phyloP scores from a whole-genome alignment of 2,888 invertebrate genomes.

The Mimumesa dahlbomi region DNA sequence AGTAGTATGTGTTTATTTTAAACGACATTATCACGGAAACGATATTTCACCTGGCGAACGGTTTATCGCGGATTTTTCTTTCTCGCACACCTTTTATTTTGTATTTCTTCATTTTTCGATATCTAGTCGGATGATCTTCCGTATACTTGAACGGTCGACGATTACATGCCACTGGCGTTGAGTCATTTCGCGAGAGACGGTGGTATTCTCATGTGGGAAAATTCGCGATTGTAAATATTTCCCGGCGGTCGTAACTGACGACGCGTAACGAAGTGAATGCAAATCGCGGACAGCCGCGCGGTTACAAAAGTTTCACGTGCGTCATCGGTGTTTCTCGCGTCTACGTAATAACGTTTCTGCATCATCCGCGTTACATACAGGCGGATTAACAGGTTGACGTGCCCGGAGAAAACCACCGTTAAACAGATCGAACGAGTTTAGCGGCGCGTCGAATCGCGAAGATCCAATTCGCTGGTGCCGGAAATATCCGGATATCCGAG shows the following conservation, averaged over 20 bases:
- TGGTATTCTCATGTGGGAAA: conserved; percentile 13
- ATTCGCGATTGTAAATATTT: conserved; percentile 23
- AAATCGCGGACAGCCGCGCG: conserved; percentile 30
- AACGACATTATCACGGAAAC: no score
- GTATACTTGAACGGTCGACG: no score
- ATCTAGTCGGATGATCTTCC: no score
- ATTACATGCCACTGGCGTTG: not conserved
- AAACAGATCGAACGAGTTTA: not conserved
- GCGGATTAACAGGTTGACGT: no score
- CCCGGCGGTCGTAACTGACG: conserved; percentile 13
- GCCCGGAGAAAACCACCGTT: not conserved
- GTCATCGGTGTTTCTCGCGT: conserved; percentile 26
- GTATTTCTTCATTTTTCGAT: no score
- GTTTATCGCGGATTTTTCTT: no score
- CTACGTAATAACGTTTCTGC: not conserved
- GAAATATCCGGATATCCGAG: no score
- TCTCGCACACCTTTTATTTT: no score
- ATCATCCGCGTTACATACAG: not conserved
- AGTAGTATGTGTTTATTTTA: no score
- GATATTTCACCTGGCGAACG: no score
- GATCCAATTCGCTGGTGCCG: no score
- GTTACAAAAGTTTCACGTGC: conserved; percentile 47
- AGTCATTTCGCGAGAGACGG: not conserved
- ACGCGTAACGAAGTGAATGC: conserved; percentile 48
- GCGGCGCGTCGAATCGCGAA: no score